Evolutionary conservation across 2,888 invertebrate species (phyloP), one percentile per base, ranked within the genome.

Genomic region (Ectemnius continuus): DNA sequence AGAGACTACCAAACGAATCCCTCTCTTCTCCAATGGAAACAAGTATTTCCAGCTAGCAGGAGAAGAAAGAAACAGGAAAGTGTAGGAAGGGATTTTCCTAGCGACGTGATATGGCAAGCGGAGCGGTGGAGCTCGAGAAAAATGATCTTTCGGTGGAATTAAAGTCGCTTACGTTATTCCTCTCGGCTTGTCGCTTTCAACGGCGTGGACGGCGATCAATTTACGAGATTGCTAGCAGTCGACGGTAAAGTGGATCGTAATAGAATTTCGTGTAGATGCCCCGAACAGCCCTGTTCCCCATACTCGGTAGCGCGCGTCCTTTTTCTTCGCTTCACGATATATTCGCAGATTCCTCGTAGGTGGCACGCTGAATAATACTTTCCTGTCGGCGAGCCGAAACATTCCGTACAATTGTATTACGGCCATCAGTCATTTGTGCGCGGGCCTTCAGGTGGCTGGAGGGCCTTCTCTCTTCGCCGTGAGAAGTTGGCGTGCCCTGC

Each of bases 341-440:
- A 36, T 61, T 56, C 56, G 13, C 52, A 36, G 62, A 52, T 63
- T 18, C 73, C 8, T 56, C 68, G 70, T 78, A 78, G 78, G 78
- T 69, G 78, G 78, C 61, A 26, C 47, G 61, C 28, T 61, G 73
- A 70, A 70, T 76, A 76, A 79, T 74, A 69, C 65, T 73, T 78
- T 76, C 67, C 67, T 67, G 78, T 76, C 74, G 70, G 64, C 78
- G 59, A 73, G 67, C 70, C 70, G 73, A 67, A 70, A 76, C 70
- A 79, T 76, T 73, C 79, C 72, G 72, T 71, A 70, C 83, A 67
- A 79, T 79, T 71, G 59, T 14, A 45, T 52, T 65, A 61, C 57
- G 66, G 60, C 73, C 67, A 70, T 80, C 67, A 78, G 81, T 73
- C 85, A 73, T 83, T 81, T 76, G 67, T 67, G 66, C 67, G 52